Conservation (phyloP, 53 echinoderm and acorn worm species). For the Paelopatides confundens region DNA sequence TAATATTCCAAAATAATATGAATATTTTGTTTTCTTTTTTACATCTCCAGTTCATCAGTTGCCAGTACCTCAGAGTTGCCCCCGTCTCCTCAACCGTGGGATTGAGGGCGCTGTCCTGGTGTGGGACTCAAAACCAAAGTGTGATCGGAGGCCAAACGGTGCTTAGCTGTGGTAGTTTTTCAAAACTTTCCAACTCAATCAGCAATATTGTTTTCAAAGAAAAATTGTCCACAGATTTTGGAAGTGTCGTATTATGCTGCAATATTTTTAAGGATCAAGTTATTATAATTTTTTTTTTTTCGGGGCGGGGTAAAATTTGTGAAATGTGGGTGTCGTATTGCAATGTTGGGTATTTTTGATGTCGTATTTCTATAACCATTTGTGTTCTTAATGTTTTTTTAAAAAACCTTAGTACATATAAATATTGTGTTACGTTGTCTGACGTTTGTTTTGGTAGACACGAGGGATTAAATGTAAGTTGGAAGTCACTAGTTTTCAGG, state of each 20-base stretch:
- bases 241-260: conserved; percentile 32
- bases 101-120: conserved; percentile 57
- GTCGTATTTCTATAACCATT: not conserved
- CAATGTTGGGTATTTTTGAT: conserved; percentile 23
- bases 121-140: conserved; percentile 17
- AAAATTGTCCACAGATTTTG: conserved; percentile 32
- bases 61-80: conserved; percentile 99
- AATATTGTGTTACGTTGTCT: not conserved
- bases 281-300: not conserved
- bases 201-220: conserved; percentile 57
- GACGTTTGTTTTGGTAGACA: not conserved
- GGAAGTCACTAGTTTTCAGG: too few relatives aligned
- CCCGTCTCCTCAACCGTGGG: conserved; percentile 99
- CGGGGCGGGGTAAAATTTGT: not conserved
- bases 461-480: not conserved
- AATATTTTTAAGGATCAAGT: conserved; percentile 40
- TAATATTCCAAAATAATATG: not conserved
- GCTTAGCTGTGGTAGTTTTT: conserved; percentile 21
- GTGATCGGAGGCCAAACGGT: conserved; percentile 30
- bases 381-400: not conserved
- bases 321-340: not conserved
- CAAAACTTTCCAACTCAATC: conserved; percentile 38
- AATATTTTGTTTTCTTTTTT: conserved; percentile 22
- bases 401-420: not conserved
- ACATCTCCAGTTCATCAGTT: conserved; percentile 93